Percentiles rank a stretch among this genome's conserved stretches.
These are phyloP conservation scores for Microtus pennsylvanicus DNA, from an alignment of 2,113 vertebrate genomes.

Conservation along the genomic window DNA sequence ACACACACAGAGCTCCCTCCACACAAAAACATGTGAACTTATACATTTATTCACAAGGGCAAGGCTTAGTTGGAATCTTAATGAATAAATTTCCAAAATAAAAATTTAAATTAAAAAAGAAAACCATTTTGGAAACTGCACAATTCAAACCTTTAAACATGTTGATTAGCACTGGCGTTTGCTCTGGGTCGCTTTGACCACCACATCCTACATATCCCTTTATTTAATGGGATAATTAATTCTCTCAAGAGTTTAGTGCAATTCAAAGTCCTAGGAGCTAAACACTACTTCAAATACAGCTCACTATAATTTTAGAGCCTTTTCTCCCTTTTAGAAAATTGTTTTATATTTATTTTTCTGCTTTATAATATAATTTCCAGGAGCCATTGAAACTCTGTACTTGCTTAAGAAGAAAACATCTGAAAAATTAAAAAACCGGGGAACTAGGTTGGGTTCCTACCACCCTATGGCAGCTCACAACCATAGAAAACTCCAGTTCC, in stretches of 20 bases:
- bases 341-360: slow-evolving; percentile 26
- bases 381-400: background rate
- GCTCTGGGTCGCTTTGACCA: background rate
- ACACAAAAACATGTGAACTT: background rate
- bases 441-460: background rate
- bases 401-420: background rate
- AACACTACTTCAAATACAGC: slow-evolving; percentile 18
- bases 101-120: slow-evolving; percentile 50
- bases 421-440: background rate
- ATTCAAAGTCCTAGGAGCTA: background rate
- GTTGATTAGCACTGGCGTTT: background rate
- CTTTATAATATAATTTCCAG: background rate
- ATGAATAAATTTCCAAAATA: slow-evolving; percentile 41
- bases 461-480: background rate
- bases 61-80: background rate
- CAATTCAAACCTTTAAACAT: background rate
- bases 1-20: background rate
- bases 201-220: background rate
- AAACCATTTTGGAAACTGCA: background rate
- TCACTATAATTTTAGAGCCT: background rate
- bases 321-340: background rate
- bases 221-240: background rate
- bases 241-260: slow-evolving; percentile 40
- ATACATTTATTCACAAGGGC: background rate
- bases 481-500: background rate